Base-by-base conservation (phyloP, 92 coral and sea anemone genomes). In the Hydrozoanthus gracilis region DNA sequence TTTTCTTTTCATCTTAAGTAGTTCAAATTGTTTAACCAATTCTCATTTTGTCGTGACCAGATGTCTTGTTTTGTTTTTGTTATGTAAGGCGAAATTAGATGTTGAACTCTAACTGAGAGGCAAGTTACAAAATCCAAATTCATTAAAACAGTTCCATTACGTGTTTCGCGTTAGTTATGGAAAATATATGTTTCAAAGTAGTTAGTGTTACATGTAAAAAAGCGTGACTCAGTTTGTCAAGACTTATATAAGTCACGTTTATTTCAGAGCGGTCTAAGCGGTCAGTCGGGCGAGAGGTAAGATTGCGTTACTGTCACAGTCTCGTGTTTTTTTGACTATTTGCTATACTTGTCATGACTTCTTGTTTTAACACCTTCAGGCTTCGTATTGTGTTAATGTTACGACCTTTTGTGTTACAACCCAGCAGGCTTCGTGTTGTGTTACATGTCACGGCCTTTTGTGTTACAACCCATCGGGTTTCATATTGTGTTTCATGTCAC, bases 231-330 rank as follows among this genome's bases (percentile, higher is more conserved):
- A 3, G 12, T 17, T 1, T 66, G 7, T 5, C 3, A 10, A 7
- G 46, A 27, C 9, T 68, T 17, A 35, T 8, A 4, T 44, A 44
- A 44, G 13, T 47, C 2, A 47, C 4, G 17, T 74, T 74, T 65
- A 4, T 79, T 79, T 79, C 73, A 79, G 84, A 79, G 84, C 56
- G 84, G 84, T 39, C 39, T 58, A 64, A 62, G 84, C 0, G 73
- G 72, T 79, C 84, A 79, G 58, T 79, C 58, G 39, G 84, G 84
- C 1, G 84, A 79, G 55, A 79, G 84, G 84, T 79, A 79, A 65
- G 35, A 6, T 5, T 10, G 20, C 18, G 18, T 13, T 14, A 14
- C 39, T 27, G 39, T 27, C 39, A 27, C 39, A 27, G 73, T 68
- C 14, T 8, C 1, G 39, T 10, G 73, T 68, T 27, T 17, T 68